Base-by-base conservation (phyloP, 2,888 invertebrate genomes). In the Lathronympha strigana region DNA sequence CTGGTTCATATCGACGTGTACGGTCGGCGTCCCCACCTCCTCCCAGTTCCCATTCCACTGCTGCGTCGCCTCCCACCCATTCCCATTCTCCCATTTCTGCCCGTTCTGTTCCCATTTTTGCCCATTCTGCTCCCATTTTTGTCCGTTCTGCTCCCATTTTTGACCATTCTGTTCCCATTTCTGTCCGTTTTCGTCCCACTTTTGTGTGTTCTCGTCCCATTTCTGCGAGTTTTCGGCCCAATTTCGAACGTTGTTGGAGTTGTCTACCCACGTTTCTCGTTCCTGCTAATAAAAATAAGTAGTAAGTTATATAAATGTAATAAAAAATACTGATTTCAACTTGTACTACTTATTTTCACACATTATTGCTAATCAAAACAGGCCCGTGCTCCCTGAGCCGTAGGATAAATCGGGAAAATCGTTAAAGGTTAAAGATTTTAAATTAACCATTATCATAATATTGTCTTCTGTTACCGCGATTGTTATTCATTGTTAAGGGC, bases 1-100 rank as follows among this genome's bases (percentile, higher is more conserved):
- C 0, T 86, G 88, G 47, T 82, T 86, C 86, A 87, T 84, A 66
- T 90, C 91, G 0, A 91, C 91, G 61, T 87, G 88, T 0, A 90
- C 90, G 0, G 90, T 92, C 0, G 90, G 91, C 1, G 91, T 91
- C 0, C 87, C 83, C 1, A 87, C 86, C 53, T 89, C 90, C 13
- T 86, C 88, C 91, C 91, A 90, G 51, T 86, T 85, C 1, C 83
- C 85, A 50, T 86, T 86, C 15, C 83, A 83, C 11, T n/a, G n/a
- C 33, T 33, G 9, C 11, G 1, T 79, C 31, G 75, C 79, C 25
- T 83, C 83, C 84, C 89, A 87, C 2, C 82, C 80, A 50, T 83
- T 84, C 6, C 84, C 87, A 67, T 87, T 87, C 25, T 75, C 76
- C 75, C 75, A 75, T 11, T 33, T 33, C 33, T 33, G 33, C 11